Percentiles rank a stretch among this genome's conserved stretches.
phyloP scores from a whole-genome alignment of 2,113 vertebrate species.

The Sardina pilchardus region DNA sequence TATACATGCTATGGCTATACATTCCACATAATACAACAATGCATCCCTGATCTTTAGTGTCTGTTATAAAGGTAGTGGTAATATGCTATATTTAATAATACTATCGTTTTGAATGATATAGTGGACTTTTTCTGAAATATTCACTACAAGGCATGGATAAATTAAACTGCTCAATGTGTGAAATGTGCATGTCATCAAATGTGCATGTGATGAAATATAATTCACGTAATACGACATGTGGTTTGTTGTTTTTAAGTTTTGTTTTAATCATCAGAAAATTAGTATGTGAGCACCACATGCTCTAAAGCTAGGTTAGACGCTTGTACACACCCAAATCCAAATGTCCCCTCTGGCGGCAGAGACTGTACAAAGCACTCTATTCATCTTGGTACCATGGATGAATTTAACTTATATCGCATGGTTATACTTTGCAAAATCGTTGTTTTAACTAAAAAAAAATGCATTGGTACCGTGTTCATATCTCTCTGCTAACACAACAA shows the following conservation, averaged over 20 bases:
- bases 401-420: background rate
- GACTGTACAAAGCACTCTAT: background rate
- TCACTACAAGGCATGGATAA: background rate
- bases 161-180: no score
- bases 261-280: background rate
- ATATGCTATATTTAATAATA: no score
- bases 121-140: background rate
- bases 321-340: background rate
- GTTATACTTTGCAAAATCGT: background rate
- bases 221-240: background rate
- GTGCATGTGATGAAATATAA: background rate
- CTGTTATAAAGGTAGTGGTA: background rate
- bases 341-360: background rate
- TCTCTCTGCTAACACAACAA: background rate
- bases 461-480: background rate
- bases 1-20: no score
- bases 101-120: no score
- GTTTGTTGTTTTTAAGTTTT: background rate
- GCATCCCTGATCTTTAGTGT: no score
- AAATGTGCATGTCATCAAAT: no score
- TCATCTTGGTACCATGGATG: background rate
- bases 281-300: background rate
- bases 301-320: background rate
- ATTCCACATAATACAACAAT: no score
- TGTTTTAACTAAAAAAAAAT: background rate